Conservation (phyloP, 2,113 vertebrate genomes). For the Chionis minor region DNA sequence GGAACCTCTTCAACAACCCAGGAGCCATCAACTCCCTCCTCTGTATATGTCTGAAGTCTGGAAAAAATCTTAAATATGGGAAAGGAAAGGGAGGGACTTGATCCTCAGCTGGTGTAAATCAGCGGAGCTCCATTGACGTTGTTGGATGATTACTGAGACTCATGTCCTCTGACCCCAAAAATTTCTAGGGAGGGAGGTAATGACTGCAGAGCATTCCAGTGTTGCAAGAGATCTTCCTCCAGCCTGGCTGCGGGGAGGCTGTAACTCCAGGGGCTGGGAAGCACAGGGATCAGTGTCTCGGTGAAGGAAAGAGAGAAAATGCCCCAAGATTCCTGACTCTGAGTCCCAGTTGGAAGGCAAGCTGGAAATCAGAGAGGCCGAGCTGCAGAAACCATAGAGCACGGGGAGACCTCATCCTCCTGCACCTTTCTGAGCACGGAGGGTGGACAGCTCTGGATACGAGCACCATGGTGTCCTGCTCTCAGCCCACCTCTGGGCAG, state of each 20-base stretch:
- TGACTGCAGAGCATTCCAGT: slow-evolving; percentile 61
- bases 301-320: background rate
- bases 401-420: background rate
- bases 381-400: background rate
- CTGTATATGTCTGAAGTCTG: slow-evolving; percentile 21
- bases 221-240: slow-evolving; percentile 57
- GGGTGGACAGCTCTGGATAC: background rate
- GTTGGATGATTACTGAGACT: slow-evolving; percentile 51
- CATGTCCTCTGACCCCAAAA: slow-evolving; percentile 63
- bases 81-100: slow-evolving; percentile 56
- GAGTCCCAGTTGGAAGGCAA: background rate
- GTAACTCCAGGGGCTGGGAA: background rate
- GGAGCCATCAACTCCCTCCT: slow-evolving; percentile 21
- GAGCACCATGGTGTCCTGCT: background rate
- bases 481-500: background rate
- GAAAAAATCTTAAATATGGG: slow-evolving; percentile 56
- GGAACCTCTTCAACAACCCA: slow-evolving; percentile 28
- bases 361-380: background rate
- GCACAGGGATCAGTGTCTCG: background rate
- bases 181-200: slow-evolving; percentile 62
- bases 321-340: background rate
- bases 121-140: slow-evolving; percentile 8
- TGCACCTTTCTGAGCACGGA: background rate
- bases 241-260: background rate
- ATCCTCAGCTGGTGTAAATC: slow-evolving; percentile 66